Base-by-base conservation (phyloP, 1,140 invertebrate genomes). In the Heliconius hewitsoni region DNA sequence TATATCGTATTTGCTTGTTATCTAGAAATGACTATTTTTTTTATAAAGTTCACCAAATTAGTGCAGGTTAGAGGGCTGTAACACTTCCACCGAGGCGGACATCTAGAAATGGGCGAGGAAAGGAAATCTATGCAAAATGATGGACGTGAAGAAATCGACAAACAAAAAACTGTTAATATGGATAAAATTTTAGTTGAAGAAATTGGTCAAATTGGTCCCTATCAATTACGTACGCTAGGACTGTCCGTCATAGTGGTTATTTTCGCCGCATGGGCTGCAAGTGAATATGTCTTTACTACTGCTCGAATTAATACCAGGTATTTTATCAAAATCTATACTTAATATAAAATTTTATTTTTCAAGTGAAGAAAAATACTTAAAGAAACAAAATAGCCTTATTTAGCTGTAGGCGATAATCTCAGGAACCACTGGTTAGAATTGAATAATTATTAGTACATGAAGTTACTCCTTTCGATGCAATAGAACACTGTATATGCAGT, bases 251-350 rank as follows among this genome's bases (percentile, higher is more conserved):
- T 96, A 13, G 94, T 95, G 2, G 92, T 96, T 73, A 91, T 96
- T 71, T 95, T 96, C 50, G 92, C 94, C 55, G 95, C 95, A 2
- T 95, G 94, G 85, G 95, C 93, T 66, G 95, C 94, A 2, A 90
- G 95, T 37, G 95, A 95, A 52, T 96, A 96, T 74, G 91, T 96
- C 6, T 96, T 96, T 83, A 96, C 96, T 0, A 95, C 96, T 2
- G 95, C 93, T 74, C 94, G 95, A 80, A 91, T 96, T 42, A 88
- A 90, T 71, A 96, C 96, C 86, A 96, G 96, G 90, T 90, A 84
- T 30, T 42, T 55, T 19, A 55, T 55, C 34, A 37, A 37, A 37
- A 8, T 37, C 1, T 9, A 57, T 57, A 57, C 55, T 23, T 9
- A 23, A 57, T 23, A 16, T 46, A 16, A 16, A 16, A 13, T 5